These are phyloP conservation scores for Zelleria hepariella DNA, from an alignment of 2,888 invertebrate species.

Conservation along the genomic window DNA sequence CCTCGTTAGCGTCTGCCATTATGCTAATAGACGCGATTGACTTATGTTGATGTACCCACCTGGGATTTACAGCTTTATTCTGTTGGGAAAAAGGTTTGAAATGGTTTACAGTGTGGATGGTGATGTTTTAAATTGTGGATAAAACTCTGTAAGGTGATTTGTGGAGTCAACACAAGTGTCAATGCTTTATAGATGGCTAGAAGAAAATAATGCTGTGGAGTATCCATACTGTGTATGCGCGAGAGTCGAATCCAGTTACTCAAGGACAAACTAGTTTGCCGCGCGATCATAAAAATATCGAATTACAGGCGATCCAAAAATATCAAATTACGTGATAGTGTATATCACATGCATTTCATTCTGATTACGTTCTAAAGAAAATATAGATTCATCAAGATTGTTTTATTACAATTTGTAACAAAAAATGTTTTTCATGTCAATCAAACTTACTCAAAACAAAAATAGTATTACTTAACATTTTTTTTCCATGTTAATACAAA, in stretches of 20 bases:
- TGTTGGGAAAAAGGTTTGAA: background rate
- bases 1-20: background rate
- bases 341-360: too few relatives aligned
- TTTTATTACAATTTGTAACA: background rate
- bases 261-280: background rate
- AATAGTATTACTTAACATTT: too few relatives aligned
- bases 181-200: background rate
- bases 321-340: background rate
- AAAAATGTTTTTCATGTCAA: background rate
- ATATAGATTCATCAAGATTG: background rate
- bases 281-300: too few relatives aligned
- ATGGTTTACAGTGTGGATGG: background rate
- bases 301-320: too few relatives aligned
- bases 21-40: background rate
- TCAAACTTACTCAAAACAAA: too few relatives aligned
- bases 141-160: background rate
- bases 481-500: too few relatives aligned
- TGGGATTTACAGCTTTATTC: background rate
- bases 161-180: background rate
- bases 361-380: too few relatives aligned
- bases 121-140: background rate
- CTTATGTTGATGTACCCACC: background rate
- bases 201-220: background rate
- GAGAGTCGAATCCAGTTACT: background rate
- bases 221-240: background rate